Evolutionary conservation across 1,140 invertebrate genomes (phyloP).

Genomic region (Myzus persicae): DNA sequence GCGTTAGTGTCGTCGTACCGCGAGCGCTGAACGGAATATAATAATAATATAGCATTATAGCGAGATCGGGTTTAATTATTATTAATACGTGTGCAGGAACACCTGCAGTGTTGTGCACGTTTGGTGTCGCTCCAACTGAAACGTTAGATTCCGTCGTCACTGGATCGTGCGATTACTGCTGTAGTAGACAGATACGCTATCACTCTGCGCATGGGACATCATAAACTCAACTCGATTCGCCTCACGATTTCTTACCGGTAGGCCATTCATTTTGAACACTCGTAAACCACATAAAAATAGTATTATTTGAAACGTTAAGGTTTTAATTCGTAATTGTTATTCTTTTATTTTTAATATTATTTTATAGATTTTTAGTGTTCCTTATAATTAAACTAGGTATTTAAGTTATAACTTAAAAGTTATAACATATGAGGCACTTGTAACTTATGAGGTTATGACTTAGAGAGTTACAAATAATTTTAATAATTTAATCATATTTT

Average conservation of each 20-base stretch:
- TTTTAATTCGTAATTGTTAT: neutral
- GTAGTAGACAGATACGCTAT: neutral
- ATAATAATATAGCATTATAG: neutral
- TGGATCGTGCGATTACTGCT: neutral
- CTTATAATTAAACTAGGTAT: neutral
- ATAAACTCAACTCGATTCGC: neutral
- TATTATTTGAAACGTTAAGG: neutral
- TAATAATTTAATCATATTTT: neutral
- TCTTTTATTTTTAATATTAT: neutral
- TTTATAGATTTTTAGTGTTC: neutral
- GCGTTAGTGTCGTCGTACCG: neutral
- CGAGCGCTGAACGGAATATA: neutral
- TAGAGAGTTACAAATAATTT: too few relatives aligned
- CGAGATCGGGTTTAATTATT: neutral
- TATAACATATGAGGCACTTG: too few relatives aligned
- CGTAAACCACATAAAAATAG: neutral
- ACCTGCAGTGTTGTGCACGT: neutral
- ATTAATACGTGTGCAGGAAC: neutral
- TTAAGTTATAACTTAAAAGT: too few relatives aligned
- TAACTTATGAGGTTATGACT: too few relatives aligned
- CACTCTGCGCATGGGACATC: neutral
- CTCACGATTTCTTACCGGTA: constrained; percentile 20
- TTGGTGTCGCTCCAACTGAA: neutral
- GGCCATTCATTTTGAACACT: neutral
- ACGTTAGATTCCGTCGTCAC: neutral